Evolutionary conservation across 2,888 invertebrate genomes (phyloP).

Genomic region (Perizoma flavofasciatum): DNA sequence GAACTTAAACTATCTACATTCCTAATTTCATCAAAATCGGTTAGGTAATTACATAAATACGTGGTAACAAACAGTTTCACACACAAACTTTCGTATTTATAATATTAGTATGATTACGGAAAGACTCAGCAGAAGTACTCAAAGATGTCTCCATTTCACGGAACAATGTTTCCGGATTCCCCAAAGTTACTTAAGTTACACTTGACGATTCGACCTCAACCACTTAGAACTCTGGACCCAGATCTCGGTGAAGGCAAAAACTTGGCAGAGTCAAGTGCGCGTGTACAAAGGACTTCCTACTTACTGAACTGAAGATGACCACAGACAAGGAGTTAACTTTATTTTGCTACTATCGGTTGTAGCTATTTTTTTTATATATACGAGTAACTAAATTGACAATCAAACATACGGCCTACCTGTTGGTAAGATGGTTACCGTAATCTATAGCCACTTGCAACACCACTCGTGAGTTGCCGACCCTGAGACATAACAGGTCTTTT

Average conservation of each 20-base stretch:
- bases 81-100: no score
- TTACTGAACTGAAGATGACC: slow-evolving; percentile 18
- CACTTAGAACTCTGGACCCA: slow-evolving; percentile 32
- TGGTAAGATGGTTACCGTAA: no score
- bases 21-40: no score
- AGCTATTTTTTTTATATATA: no score
- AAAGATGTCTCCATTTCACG: slow-evolving; percentile 12
- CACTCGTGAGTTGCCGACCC: no score
- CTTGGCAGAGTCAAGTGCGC: slow-evolving; percentile 23
- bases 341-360: neutral
- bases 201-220: slow-evolving; percentile 33
- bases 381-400: no score
- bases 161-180: slow-evolving; percentile 27
- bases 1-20: no score
- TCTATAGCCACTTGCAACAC: no score
- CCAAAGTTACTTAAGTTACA: slow-evolving; percentile 30
- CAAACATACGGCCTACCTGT: no score
- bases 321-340: slow-evolving; percentile 14
- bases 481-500: no score
- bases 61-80: no score
- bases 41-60: no score
- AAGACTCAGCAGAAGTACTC: slow-evolving; percentile 15
- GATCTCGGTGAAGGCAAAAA: slow-evolving; percentile 21
- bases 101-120: neutral
- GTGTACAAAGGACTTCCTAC: slow-evolving; percentile 12